Evolutionary conservation across 2,113 vertebrate genomes (phyloP), one percentile per base, ranked within the genome.

Genomic region (Colaptes auratus): DNA sequence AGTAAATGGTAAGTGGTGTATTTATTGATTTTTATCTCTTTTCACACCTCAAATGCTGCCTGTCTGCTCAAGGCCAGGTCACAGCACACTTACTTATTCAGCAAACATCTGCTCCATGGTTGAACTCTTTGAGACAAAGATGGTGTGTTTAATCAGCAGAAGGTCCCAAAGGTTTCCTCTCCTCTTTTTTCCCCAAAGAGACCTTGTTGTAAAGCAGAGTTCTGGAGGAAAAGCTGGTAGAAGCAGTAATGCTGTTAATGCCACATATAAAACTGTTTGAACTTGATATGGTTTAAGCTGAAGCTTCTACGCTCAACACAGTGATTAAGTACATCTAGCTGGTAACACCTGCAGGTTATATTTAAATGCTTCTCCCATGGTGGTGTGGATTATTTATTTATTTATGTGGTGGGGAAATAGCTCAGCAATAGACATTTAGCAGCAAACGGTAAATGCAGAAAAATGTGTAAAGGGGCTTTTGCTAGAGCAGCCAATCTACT

Each of bases 21-120:
- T 48, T 94, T 94, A 95, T 92, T 86, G 96, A 95, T 94, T 93
- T 96, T 86, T 83, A 24, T 58, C 70, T 79, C 81, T 87, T 52
- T 89, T 87, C 80, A 58, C 91, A 89, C 84, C 81, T 95, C 83
- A 61, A 2, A 80, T 23, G 23, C 72, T 69, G 80, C 86, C 70
- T 72, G 56, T 44, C 61, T 77, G 70, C 90, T 84, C 77, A 30
- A 72, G 85, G 86, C 88, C 73, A n/a, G 82, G 65, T 86, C 93
- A 77, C 67, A 70, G 82, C 73, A 50, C 69, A 23, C 36, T 85
- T 33, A 86, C 33, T 86, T 52, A 23, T 33, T 82, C 90, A 92
- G 77, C 77, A 78, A 82, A 82, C 76, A 86, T 28, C 52, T 59
- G 12, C 55, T 56, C 85, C 31, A 0, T 3, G 28, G 60, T 42